Evolutionary conservation across 1,140 invertebrate genomes (phyloP).

Genomic region (Sinonovacula constricta): DNA sequence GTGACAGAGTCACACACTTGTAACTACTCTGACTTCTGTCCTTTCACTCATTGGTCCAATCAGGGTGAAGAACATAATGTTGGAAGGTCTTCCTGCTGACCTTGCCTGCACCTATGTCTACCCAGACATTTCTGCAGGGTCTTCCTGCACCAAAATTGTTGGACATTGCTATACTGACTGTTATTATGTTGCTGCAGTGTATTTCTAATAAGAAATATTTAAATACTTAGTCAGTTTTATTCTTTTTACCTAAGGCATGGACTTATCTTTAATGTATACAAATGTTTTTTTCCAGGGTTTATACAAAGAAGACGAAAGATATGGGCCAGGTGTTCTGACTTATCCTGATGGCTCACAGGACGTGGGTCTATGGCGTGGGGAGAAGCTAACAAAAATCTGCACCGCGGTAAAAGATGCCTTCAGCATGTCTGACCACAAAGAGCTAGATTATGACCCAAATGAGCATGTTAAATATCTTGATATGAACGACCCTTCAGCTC

Average conservation of each 20-base stretch:
- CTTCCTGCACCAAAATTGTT: too few relatives aligned
- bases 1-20: too few relatives aligned
- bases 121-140: too few relatives aligned
- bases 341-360: conserved; percentile 74
- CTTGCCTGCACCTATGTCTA: too few relatives aligned
- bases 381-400: conserved; percentile 74
- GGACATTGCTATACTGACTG: too few relatives aligned
- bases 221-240: too few relatives aligned
- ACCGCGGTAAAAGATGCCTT: conserved; percentile 63
- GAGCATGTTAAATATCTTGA: conserved; percentile 67
- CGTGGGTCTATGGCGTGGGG: conserved; percentile 76
- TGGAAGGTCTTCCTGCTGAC: too few relatives aligned
- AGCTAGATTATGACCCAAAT: conserved; percentile 71
- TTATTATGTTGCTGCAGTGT: too few relatives aligned
- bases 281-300: conserved; percentile 69
- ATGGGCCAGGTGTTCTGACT: conserved; percentile 75
- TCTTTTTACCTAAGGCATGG: not conserved
- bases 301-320: conserved; percentile 76
- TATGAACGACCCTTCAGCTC: conserved; percentile 19
- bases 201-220: too few relatives aligned
- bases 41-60: too few relatives aligned
- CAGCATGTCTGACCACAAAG: conserved; percentile 68
- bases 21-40: too few relatives aligned
- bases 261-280: not conserved
- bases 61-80: too few relatives aligned